Evolutionary conservation across 2,113 vertebrate species (phyloP).

Genomic region (Melanerpes formicivorus): DNA sequence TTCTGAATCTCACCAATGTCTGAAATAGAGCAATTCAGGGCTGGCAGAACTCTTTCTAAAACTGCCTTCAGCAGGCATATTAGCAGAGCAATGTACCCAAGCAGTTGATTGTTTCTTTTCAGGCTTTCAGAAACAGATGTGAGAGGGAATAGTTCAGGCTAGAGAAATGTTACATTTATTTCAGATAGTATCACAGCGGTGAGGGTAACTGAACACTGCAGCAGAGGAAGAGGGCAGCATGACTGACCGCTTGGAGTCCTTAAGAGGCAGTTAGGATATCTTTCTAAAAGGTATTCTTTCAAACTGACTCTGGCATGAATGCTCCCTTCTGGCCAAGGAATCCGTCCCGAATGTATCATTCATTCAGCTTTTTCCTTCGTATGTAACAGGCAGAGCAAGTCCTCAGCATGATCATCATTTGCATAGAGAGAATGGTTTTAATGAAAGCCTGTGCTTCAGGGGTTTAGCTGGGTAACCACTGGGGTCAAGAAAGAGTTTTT

Average conservation of each 20-base stretch:
- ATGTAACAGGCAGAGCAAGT: constrained; percentile 33
- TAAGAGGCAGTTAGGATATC: constrained; percentile 24
- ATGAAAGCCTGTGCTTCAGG: constrained; percentile 39
- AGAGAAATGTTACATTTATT: neutral
- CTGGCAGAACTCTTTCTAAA: neutral
- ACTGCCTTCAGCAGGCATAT: neutral
- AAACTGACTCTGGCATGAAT: constrained; percentile 27
- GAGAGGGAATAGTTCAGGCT: neutral
- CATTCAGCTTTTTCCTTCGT: constrained; percentile 42
- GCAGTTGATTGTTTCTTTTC: neutral
- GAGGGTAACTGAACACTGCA: neutral
- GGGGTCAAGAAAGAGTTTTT: constrained; percentile 9
- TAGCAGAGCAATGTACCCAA: neutral
- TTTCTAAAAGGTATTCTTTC: constrained; percentile 40
- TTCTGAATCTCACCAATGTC: neutral
- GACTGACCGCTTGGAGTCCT: neutral
- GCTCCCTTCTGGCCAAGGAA: constrained; percentile 36
- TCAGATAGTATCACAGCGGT: neutral
- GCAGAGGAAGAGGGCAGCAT: neutral
- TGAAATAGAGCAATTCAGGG: neutral
- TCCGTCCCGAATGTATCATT: constrained; percentile 37
- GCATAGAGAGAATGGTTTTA: constrained; percentile 53
- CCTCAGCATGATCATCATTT: constrained; percentile 49
- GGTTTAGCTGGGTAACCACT: constrained; percentile 46
- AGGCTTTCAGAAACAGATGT: neutral